phyloP scores from a whole-genome alignment of 1,140 invertebrate species.

The Pantala flavescens region DNA sequence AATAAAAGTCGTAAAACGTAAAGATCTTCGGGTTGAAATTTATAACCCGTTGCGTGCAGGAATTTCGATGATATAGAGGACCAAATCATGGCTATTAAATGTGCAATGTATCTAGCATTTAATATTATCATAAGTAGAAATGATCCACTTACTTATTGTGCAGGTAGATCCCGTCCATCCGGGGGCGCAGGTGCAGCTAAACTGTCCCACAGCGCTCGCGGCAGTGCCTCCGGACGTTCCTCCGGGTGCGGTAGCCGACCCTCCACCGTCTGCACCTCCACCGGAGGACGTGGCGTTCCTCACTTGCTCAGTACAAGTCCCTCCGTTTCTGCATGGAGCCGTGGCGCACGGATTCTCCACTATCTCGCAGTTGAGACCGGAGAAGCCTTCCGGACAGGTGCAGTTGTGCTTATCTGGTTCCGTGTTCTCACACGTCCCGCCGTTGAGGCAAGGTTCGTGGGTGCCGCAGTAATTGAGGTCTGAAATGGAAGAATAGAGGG shows the following conservation, averaged over 20 bases:
- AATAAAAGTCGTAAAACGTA: too few relatives aligned
- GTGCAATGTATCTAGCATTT: too few relatives aligned
- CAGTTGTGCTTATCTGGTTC: slow-evolving; percentile 86
- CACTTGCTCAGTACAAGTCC: slow-evolving; percentile 52
- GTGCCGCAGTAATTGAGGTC: slow-evolving; percentile 98
- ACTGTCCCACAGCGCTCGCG: slow-evolving; percentile 31
- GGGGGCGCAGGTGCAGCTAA: slow-evolving; percentile 69
- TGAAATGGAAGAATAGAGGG: slow-evolving; percentile 27
- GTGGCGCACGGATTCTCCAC: slow-evolving; percentile 84
- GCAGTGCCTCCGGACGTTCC: slow-evolving; percentile 33
- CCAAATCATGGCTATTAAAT: too few relatives aligned
- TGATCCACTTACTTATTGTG: slow-evolving; percentile 45
- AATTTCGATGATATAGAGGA: too few relatives aligned
- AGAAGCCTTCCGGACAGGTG: slow-evolving; percentile 82
- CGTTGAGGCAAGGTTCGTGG: slow-evolving; percentile 89
- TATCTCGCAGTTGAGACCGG: slow-evolving; percentile 81
- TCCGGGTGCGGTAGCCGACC: slow-evolving; percentile 18
- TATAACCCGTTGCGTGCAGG: too few relatives aligned
- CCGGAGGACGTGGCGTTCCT: slow-evolving; percentile 22
- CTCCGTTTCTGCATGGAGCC: slow-evolving; percentile 77
- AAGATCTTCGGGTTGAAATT: too few relatives aligned
- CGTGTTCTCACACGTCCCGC: slow-evolving; percentile 91
- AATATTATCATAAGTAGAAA: too few relatives aligned
- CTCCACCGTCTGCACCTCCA: neutral
- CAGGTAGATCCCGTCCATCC: slow-evolving; percentile 80